Conservation (phyloP, 2,113 vertebrate genomes). For the Butastur rufipennis region DNA sequence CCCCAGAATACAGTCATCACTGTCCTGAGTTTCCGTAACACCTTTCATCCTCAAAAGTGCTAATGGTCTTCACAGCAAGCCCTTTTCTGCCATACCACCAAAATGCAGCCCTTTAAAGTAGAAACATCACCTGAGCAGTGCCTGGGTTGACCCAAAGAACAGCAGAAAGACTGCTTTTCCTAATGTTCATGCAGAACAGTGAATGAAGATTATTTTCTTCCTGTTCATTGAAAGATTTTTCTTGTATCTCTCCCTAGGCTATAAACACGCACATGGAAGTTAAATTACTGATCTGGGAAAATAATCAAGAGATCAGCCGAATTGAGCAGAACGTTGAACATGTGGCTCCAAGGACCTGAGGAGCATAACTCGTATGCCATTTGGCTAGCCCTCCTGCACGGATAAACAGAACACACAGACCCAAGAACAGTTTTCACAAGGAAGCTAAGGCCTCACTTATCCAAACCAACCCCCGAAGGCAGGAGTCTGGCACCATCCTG, state of each 20-base stretch:
- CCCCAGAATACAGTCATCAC: background rate
- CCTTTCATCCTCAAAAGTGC: background rate
- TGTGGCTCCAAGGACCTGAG: background rate
- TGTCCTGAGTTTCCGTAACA: background rate
- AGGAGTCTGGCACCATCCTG: background rate
- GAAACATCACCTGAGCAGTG: background rate
- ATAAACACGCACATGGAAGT: background rate
- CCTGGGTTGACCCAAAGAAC: background rate
- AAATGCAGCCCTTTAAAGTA: background rate
- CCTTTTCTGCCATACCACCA: background rate
- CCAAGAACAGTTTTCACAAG: background rate
- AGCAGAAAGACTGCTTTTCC: background rate
- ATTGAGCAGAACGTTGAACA: background rate
- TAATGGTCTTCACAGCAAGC: background rate
- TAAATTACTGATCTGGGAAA: conserved; percentile 32
- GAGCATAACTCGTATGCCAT: background rate
- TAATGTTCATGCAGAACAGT: background rate
- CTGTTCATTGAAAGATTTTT: background rate
- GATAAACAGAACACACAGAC: background rate
- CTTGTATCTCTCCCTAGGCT: background rate
- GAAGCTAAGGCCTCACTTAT: background rate
- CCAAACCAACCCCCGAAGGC: background rate
- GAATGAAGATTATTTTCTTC: background rate
- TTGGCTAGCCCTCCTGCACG: background rate
- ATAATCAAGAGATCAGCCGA: conserved; percentile 1